Percentiles rank a stretch among this genome's conserved stretches.
Evolutionary conservation across 1,140 invertebrate genomes (phyloP).

Genomic region (Zaprionus taronus): DNA sequence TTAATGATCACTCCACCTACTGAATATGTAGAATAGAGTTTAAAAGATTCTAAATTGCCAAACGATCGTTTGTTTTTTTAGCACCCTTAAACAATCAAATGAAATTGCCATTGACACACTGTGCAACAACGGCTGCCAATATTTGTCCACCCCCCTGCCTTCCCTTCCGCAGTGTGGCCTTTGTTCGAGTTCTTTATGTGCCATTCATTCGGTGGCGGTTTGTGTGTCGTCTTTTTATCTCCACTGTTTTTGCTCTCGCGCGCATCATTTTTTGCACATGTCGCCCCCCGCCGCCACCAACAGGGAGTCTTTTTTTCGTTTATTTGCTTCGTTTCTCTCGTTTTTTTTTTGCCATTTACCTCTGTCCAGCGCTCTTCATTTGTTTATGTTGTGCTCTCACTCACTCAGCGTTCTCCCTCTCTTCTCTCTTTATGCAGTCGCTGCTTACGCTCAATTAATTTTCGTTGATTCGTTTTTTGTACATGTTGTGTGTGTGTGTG

Average conservation of each 20-base stretch:
- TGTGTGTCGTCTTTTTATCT: constrained; percentile 74
- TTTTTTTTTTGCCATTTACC: constrained; percentile 44
- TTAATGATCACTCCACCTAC: background rate
- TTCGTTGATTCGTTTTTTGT: constrained; percentile 79
- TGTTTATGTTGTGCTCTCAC: constrained; percentile 75
- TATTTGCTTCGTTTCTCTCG: constrained; percentile 47
- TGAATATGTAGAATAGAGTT: background rate
- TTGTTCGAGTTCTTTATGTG: constrained; percentile 67
- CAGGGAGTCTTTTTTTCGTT: constrained; percentile 44
- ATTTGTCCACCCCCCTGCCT: constrained; percentile 47
- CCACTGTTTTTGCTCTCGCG: constrained; percentile 50
- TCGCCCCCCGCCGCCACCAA: constrained; percentile 66
- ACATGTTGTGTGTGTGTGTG: constrained; percentile 34
- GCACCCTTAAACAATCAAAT: background rate
- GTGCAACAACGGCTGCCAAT: constrained; percentile 44
- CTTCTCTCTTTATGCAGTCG: constrained; percentile 54
- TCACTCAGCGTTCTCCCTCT: constrained; percentile 47
- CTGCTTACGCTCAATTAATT: constrained; percentile 79
- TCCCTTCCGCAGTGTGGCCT: background rate
- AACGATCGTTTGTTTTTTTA: background rate
- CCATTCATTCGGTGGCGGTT: constrained; percentile 76
- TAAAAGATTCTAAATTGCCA: background rate
- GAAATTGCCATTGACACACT: constrained; percentile 28
- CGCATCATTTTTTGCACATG: constrained; percentile 69
- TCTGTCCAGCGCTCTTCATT: constrained; percentile 52